Evolutionary conservation across 1,140 invertebrate genomes (phyloP).

Genomic region (Zaprionus capensis): DNA sequence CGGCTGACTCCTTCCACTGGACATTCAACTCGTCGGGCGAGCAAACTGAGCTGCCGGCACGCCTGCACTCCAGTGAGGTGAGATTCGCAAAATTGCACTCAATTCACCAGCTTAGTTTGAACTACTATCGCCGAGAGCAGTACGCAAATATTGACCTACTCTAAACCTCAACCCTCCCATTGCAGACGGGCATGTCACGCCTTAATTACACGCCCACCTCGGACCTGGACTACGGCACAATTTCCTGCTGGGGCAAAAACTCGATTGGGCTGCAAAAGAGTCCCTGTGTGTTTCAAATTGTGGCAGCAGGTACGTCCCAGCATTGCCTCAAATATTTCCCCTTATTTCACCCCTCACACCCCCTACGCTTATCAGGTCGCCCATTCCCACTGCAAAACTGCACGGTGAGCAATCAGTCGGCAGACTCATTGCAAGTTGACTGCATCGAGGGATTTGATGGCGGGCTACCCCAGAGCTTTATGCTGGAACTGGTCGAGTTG

Average conservation of each 20-base stretch:
- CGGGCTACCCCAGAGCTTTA: constrained; percentile 91
- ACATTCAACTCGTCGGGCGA: constrained; percentile 95
- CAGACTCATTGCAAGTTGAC: constrained; percentile 91
- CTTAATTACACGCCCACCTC: constrained; percentile 93
- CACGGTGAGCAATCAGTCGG: constrained; percentile 94
- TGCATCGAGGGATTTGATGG: constrained; percentile 94
- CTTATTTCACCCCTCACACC: background rate
- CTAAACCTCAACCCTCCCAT: background rate
- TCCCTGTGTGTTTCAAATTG: constrained; percentile 94
- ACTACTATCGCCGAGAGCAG: background rate
- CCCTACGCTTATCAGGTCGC: constrained; percentile 86
- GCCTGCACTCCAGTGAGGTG: constrained; percentile 87
- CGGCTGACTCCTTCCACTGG: constrained; percentile 92
- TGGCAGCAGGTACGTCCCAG: constrained; percentile 86
- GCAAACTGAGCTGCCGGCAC: constrained; percentile 89
- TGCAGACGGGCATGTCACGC: constrained; percentile 87
- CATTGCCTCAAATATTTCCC: constrained; percentile 2
- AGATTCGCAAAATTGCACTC: constrained; percentile 28
- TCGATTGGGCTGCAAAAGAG: constrained; percentile 91
- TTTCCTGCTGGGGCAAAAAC: constrained; percentile 93
- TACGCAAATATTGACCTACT: constrained; percentile 14
- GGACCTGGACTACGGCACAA: constrained; percentile 94
- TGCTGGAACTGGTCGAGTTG: constrained; percentile 90
- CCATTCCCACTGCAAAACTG: constrained; percentile 95
- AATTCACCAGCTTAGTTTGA: constrained; percentile 4